Percentiles rank a stretch among this genome's conserved stretches.
Conservation (phyloP, 2,888 invertebrate species). For the Pristionchus japonicus region DNA sequence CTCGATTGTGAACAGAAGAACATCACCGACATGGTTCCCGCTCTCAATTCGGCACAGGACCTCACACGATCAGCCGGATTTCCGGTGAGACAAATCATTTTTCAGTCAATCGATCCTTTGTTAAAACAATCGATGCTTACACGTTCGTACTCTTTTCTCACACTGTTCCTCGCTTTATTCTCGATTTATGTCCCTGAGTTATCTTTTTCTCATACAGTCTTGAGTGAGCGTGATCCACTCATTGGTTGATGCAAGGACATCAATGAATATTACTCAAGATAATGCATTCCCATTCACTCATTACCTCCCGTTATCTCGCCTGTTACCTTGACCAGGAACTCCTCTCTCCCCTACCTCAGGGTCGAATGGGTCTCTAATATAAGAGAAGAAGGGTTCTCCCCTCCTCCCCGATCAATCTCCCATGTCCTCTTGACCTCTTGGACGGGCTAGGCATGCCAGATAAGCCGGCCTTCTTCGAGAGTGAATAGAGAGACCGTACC, state of each 20-base stretch:
- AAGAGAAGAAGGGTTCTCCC: background rate
- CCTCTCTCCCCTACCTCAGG: background rate
- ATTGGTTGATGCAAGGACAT: background rate
- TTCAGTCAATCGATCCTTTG: too few species aligned
- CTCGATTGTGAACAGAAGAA: constrained; percentile 72
- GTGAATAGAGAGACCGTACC: constrained; percentile 29
- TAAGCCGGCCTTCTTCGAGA: background rate
- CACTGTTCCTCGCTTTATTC: background rate
- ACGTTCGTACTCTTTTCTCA: background rate
- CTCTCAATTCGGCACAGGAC: constrained; percentile 72
- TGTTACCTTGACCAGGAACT: constrained; percentile 15
- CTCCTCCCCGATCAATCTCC: background rate
- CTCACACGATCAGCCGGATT: constrained; percentile 72
- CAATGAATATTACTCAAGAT: background rate
- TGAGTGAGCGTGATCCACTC: background rate
- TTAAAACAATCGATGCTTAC: background rate
- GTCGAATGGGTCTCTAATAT: background rate
- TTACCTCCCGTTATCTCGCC: constrained; percentile 6
- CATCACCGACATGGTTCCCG: constrained; percentile 73
- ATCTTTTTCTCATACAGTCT: background rate
- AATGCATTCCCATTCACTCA: constrained; percentile 25
- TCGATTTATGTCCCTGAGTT: background rate
- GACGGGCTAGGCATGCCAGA: constrained; percentile 19
- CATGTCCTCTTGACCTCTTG: constrained; percentile 40
- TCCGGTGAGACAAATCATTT: constrained; percentile 62